Evolutionary conservation across 2,797 vertebrate species (phyloP).

Genomic region (Nannoperca obscura): DNA sequence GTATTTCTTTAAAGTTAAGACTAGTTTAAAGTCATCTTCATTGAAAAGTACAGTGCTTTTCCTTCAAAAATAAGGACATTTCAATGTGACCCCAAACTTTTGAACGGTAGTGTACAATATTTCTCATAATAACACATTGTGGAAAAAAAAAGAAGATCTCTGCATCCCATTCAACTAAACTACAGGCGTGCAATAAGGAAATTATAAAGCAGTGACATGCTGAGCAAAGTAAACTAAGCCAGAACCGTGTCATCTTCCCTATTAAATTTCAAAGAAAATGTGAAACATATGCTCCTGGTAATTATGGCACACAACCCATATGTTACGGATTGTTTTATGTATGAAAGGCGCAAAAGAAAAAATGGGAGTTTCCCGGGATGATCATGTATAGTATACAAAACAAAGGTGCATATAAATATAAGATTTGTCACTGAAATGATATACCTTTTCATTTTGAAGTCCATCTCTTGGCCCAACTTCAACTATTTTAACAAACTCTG

Average conservation of each 20-base stretch:
- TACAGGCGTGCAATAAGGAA: conserved; percentile 55
- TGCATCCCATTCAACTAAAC: conserved; percentile 52
- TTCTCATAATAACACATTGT: conserved; percentile 31
- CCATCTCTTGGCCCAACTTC: conserved; percentile 98
- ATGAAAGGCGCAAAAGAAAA: conserved; percentile 26
- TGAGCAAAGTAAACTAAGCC: conserved; percentile 60
- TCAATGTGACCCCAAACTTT: too few species aligned
- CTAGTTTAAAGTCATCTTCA: too few species aligned
- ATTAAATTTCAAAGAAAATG: conserved; percentile 81
- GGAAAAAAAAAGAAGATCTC: conserved; percentile 44
- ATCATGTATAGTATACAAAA: conserved; percentile 31
- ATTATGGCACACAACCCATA: conserved; percentile 65
- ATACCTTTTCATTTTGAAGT: conserved; percentile 98
- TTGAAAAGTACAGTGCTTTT: too few species aligned
- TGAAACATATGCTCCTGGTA: conserved; percentile 74
- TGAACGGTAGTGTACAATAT: too few species aligned
- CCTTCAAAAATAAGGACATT: too few species aligned
- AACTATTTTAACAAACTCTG: conserved; percentile 93
- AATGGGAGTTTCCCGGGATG: conserved; percentile 37
- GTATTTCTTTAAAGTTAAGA: too few species aligned
- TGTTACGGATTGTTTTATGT: conserved; percentile 55
- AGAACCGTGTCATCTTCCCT: conserved; percentile 73
- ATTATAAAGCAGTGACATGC: conserved; percentile 65
- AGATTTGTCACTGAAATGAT: conserved; percentile 25
- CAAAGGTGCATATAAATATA: conserved; percentile 32